Evolutionary conservation across 2,797 vertebrate species (phyloP), one percentile per base, ranked within the genome.

Genomic region (Melanotaenia parkinsoni): DNA sequence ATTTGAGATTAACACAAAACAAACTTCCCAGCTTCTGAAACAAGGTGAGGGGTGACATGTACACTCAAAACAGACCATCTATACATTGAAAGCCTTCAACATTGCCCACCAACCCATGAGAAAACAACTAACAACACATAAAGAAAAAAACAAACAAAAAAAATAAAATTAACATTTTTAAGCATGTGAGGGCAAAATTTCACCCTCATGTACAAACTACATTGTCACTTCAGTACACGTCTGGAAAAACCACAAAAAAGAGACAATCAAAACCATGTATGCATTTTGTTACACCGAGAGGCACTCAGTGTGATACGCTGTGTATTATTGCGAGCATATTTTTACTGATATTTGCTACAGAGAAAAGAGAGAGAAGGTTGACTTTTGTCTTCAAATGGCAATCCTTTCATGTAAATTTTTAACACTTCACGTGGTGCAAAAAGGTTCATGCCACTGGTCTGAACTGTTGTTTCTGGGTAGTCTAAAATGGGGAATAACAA

Each of bases 291-390:
- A 92, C 94, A 94, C 95, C 92, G 93, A 95, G 93, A 94, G 92
- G 93, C 91, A 93, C 93, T 94, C 94, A 94, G 93, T 90, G 89
- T 93, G 90, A 94, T 90, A 92, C 92, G 88, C 85, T 84, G 88
- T 88, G 86, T 86, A 92, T 95, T 95, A 95, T 95, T 95, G 94
- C 94, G 77, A 94, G 92, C 90, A 90, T 94, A 88, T 91, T 93
- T 86, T 86, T 87, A 92, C 83, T 90, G 86, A 91, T 91, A 94
- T 91, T 94, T 95, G 95, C 95, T 95, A 95, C 95, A 94, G 88
- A 94, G 91, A 92, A 92, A 86, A 92, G 87, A 92, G 85, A 90
- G 84, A 85, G 90, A 91, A 87, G 79, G 84, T 90, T 79, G 87
- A 72, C 88, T 82, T 86, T 32, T 86, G 84, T 91, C 86, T 84